Evolutionary conservation across 2,797 vertebrate genomes (phyloP), one percentile per base, ranked within the genome.

Genomic region (Esox masquinongy): DNA sequence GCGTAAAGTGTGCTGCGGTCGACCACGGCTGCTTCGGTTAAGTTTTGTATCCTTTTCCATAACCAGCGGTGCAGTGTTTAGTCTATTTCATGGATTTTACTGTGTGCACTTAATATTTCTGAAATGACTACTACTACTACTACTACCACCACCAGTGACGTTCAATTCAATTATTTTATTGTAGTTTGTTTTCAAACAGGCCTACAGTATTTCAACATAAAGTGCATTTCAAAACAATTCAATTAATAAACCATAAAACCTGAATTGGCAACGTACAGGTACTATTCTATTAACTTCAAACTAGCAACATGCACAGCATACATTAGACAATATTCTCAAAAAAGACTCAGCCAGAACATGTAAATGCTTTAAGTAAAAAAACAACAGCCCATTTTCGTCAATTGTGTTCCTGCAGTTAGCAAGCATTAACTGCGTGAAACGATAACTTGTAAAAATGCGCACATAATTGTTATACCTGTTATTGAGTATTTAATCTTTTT

Each of bases 181-280:
- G 72, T 75, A 36, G 73, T 79, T 78, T 80, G 36, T 47, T n/a
- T 68, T 15, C 26, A 7, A 64, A 64, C 31, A 31, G 29, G 29
- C 29, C 29, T 31, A 31, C 61, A 31, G 61, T 17, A 16, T 64
- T 64, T 31, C 70, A 84, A 72, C 80, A 85, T 88, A 91, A 92
- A 91, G 89, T 91, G 90, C 88, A 82, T 87, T 78, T 31, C 53
- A 77, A 81, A 11, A 74, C 61, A 36, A 73, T 56, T 83, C 82
- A 53, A 82, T 31, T 74, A 63, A 70, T 75, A 77, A 8, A 71
- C 50, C 26, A 83, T 77, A 22, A 76, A 77, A 61, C 73, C 51
- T 59, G 53, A 66, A 66, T 4, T n/a, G 73, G 19, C 36, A 22
- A 61, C 56, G 2, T 24, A 26, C 24, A 12, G 3, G n/a, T 26